These are phyloP conservation scores for Laterallus jamaicensis DNA, from an alignment of 2,113 vertebrate genomes.

Conservation along the genomic window DNA sequence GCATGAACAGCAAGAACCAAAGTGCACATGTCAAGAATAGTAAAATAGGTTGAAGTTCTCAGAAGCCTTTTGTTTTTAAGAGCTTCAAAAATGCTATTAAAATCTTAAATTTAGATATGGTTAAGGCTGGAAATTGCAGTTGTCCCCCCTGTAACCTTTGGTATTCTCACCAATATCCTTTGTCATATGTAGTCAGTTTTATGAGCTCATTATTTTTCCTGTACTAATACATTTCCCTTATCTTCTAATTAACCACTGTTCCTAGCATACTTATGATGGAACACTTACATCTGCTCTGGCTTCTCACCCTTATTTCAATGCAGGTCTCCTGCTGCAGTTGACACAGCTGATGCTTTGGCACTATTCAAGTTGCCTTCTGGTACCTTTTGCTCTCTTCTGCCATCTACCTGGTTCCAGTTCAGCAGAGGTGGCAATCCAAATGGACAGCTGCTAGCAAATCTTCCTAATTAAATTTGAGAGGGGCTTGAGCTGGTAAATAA, in stretches of 20 bases:
- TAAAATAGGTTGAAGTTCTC: background rate
- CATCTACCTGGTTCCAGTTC: background rate
- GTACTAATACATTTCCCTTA: constrained; percentile 46
- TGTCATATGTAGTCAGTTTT: constrained; percentile 32
- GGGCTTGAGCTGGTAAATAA: background rate
- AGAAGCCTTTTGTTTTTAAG: background rate
- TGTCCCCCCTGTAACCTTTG: constrained; percentile 36
- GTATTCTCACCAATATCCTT: background rate
- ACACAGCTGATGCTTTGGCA: background rate
- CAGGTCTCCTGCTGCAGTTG: background rate
- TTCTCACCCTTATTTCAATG: background rate
- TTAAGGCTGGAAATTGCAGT: constrained; percentile 15
- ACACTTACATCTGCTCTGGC: background rate
- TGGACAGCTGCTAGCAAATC: background rate
- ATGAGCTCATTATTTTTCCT: constrained; percentile 58
- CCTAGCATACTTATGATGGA: constrained; percentile 7
- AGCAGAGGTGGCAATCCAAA: background rate
- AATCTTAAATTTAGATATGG: background rate
- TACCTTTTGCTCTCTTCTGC: background rate
- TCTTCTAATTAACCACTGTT: constrained; percentile 59
- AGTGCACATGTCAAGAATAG: background rate
- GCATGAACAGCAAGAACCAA: background rate
- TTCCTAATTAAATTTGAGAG: background rate
- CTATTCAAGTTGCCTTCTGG: background rate
- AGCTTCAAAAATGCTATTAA: constrained; percentile 5